Evolutionary conservation across 1,140 invertebrate species (phyloP).

Genomic region (Acromyrmex charruanus): DNA sequence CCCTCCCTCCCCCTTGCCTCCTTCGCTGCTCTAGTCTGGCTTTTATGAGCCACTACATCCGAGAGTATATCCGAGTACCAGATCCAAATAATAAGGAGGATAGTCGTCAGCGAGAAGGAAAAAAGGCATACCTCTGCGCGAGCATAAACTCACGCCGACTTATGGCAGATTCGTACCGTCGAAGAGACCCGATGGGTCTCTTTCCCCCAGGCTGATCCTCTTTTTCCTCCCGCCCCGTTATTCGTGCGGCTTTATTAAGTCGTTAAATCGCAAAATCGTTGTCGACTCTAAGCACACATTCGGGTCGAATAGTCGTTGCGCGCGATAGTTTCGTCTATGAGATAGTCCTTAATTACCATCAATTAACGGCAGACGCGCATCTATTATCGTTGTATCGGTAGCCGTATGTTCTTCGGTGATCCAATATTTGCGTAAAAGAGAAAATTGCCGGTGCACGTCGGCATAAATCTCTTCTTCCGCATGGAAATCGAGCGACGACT

Average conservation of each 20-base stretch:
- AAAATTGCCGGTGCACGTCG: not conserved
- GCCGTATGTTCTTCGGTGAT: not conserved
- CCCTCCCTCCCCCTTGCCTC: not conserved
- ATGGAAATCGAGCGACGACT: constrained; percentile 8
- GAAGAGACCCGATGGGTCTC: not conserved
- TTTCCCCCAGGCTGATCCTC: constrained; percentile 1
- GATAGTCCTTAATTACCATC: constrained; percentile 5
- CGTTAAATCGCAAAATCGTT: constrained; percentile 73
- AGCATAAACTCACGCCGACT: constrained; percentile 77
- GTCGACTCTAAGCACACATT: constrained; percentile 14
- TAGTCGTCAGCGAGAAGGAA: not conserved
- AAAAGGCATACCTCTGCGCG: not conserved
- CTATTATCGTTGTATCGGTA: constrained; percentile 7
- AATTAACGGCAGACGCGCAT: constrained; percentile 9
- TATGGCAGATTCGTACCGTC: constrained; percentile 66
- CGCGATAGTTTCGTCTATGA: not conserved
- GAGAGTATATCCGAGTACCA: constrained; percentile 62
- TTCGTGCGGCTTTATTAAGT: constrained; percentile 74
- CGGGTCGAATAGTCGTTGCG: not conserved
- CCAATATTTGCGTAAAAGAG: constrained; percentile 4
- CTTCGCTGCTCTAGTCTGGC: constrained; percentile 50
- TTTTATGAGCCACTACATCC: constrained; percentile 73
- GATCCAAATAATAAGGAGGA: constrained; percentile 77
- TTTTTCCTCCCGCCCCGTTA: constrained; percentile 44
- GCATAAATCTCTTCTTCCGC: not conserved